Evolutionary conservation across 1,140 invertebrate genomes (phyloP), one percentile per base, ranked within the genome.

Genomic region (Piezodorus guildinii): DNA sequence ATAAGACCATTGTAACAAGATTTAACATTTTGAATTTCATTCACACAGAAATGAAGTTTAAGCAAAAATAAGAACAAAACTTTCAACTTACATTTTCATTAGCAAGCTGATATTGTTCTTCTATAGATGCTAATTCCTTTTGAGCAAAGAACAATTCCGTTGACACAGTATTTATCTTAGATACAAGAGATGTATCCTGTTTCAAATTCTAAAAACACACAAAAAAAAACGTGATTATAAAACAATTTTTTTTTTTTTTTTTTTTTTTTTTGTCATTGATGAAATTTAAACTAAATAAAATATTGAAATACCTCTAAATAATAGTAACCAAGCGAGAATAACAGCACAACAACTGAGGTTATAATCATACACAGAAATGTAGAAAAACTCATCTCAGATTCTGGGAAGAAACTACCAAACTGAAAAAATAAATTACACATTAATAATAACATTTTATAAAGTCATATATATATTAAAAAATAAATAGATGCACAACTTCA

Each of bases 251-350:
- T n/a, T n/a, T n/a, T n/a, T n/a, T n/a, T n/a, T n/a, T n/a, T n/a
- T n/a, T n/a, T n/a, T n/a, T n/a, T n/a, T n/a, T n/a, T n/a, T n/a
- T n/a, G n/a, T n/a, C n/a, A n/a, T n/a, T n/a, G n/a, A n/a, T n/a
- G n/a, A n/a, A n/a, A n/a, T n/a, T n/a, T n/a, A 39, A 23, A 64
- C 39, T 30, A 23, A 63, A 34, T 44, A 45, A 30, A 30, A n/a
- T 21, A 65, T 16, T 21, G 46, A 4, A 64, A 51, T 67, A 72
- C 77, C 73, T 87, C 86, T 67, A 87, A 81, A 67, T 83, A 84
- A 73, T 87, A 86, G 74, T 87, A 87, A 23, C 84, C 85, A 61
- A 88, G 79, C n/a, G 83, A 81, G 70, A 90, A 88, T 62, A 86
- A 72, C 16, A 88, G 72, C 10, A 84, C 81, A 5, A 83, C 82